Conservation (phyloP, 2,888 invertebrate species). For the Mayetiola destructor region DNA sequence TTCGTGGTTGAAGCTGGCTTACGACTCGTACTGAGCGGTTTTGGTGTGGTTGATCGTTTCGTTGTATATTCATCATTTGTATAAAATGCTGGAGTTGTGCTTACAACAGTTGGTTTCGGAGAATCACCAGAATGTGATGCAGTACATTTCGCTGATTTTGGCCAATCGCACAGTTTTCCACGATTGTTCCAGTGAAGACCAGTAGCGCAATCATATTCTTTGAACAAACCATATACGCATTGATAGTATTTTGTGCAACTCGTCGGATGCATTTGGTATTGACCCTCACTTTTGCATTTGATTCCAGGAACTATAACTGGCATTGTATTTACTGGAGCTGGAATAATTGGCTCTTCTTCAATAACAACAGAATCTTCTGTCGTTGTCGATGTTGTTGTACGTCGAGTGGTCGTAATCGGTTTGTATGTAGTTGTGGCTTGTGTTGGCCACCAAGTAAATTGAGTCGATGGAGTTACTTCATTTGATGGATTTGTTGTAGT, state of each 20-base stretch:
- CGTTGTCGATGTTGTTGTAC: slow-evolving; percentile 20
- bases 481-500: slow-evolving; percentile 18
- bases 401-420: slow-evolving; percentile 24
- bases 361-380: slow-evolving; percentile 21
- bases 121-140: slow-evolving; percentile 26
- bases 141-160: slow-evolving; percentile 53
- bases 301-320: slow-evolving; percentile 30
- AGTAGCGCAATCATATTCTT: slow-evolving; percentile 59
- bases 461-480: slow-evolving; percentile 23
- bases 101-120: slow-evolving; percentile 25
- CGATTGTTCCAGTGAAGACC: slow-evolving; percentile 65
- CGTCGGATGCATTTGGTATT: slow-evolving; percentile 44
- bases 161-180: slow-evolving; percentile 66
- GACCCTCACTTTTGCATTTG: slow-evolving; percentile 35
- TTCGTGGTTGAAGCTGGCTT: slow-evolving; percentile 26
- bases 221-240: slow-evolving; percentile 57
- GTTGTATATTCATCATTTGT: slow-evolving; percentile 18
- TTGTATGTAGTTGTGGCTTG: slow-evolving; percentile 21
- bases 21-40: slow-evolving; percentile 22
- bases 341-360: slow-evolving; percentile 27
- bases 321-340: slow-evolving; percentile 36
- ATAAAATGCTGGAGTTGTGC: slow-evolving; percentile 19
- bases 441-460: slow-evolving; percentile 24
- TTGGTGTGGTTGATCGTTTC: slow-evolving; percentile 27
- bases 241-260: slow-evolving; percentile 65